Conservation (phyloP, 2,888 invertebrate species). For the Pediacus dermestoides region DNA sequence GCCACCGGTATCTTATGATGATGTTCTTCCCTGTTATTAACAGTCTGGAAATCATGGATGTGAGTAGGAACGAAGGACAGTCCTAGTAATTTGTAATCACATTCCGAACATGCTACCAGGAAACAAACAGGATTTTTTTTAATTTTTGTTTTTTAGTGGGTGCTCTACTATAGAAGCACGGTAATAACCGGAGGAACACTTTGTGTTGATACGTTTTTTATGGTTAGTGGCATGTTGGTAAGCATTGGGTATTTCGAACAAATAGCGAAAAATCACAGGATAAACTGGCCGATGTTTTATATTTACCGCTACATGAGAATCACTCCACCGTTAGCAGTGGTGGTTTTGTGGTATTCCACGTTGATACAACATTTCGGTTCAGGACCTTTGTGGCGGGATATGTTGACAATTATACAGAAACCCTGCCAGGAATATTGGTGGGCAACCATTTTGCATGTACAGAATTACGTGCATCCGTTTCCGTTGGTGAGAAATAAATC, state of each 20-base stretch:
- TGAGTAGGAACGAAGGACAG: constrained; percentile 28
- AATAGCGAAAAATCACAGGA: constrained; percentile 33
- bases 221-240: constrained; percentile 49
- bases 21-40: constrained; percentile 43
- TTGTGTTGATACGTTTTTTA: constrained; percentile 51
- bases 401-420: constrained; percentile 23
- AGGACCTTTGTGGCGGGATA: constrained; percentile 51
- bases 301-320: constrained; percentile 51
- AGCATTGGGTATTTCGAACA: constrained; percentile 45
- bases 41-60: constrained; percentile 42
- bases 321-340: constrained; percentile 51
- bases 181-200: constrained; percentile 48
- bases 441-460: constrained; percentile 47
- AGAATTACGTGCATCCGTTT: constrained; percentile 44
- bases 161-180: constrained; percentile 43
- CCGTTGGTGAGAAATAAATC: constrained; percentile 39
- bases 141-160: constrained; percentile 41
- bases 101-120: background rate
- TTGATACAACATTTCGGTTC: constrained; percentile 49
- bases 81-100: background rate
- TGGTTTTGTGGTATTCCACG: constrained; percentile 49
- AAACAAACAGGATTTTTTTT: background rate
- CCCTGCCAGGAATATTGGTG: constrained; percentile 49
- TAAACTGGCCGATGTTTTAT: constrained; percentile 47
- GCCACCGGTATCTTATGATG: constrained; percentile 47